Evolutionary conservation across 2,113 vertebrate species (phyloP).

Genomic region (Dicaeum eximium): DNA sequence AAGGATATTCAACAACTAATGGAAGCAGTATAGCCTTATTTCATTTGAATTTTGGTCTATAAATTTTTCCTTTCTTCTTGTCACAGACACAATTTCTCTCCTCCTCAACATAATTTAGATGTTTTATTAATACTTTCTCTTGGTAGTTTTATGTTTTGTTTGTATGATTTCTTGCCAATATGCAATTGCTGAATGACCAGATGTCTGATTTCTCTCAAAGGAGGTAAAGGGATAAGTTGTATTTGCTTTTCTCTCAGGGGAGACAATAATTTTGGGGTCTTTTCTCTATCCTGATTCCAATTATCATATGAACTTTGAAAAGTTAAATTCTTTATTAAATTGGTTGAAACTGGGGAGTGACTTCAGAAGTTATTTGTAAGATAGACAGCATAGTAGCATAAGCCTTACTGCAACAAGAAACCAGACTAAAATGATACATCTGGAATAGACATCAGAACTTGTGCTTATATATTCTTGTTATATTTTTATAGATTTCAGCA

Average conservation of each 20-base stretch:
- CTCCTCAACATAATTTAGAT: neutral
- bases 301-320: neutral
- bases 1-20: neutral
- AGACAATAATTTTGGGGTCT: neutral
- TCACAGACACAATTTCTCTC: neutral
- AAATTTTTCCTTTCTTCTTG: neutral
- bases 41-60: neutral
- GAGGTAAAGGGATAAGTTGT: neutral
- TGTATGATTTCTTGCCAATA: neutral
- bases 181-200: neutral
- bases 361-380: neutral
- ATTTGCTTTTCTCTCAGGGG: neutral
- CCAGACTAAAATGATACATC: neutral
- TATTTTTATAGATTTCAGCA: slow-evolving; percentile 21
- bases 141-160: neutral
- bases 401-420: neutral
- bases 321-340: neutral
- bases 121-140: neutral
- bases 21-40: neutral
- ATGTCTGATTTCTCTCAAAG: neutral
- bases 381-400: neutral
- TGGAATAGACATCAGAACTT: slow-evolving; percentile 18
- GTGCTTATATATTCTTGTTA: neutral
- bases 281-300: neutral
- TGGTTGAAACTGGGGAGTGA: neutral